These are phyloP conservation scores for Ecdyonurus torrentis DNA, from an alignment of 2,888 invertebrate species.

Conservation along the genomic window DNA sequence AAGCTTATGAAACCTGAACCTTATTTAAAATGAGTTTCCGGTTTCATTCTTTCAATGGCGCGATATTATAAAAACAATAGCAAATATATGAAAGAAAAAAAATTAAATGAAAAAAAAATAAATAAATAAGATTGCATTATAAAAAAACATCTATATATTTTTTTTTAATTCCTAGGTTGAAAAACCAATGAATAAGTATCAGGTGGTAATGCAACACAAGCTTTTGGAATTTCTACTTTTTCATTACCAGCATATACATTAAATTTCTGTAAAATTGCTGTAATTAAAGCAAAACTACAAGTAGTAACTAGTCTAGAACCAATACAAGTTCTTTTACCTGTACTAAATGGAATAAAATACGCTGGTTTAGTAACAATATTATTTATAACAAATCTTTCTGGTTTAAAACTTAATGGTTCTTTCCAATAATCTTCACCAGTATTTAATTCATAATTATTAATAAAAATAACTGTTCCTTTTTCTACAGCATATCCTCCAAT, in stretches of 20 bases:
- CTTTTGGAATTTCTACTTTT: constrained; percentile 35
- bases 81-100: too few species aligned
- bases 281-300: constrained; percentile 54
- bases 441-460: constrained; percentile 71
- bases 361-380: constrained; percentile 37
- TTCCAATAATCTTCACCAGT: constrained; percentile 55
- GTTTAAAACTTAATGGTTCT: constrained; percentile 51
- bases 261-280: constrained; percentile 53
- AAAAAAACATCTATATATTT: not conserved
- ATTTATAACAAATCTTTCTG: constrained; percentile 49
- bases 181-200: constrained; percentile 42
- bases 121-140: too few species aligned
- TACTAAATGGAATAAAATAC: constrained; percentile 71
- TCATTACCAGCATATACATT: constrained; percentile 37
- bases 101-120: too few species aligned
- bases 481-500: constrained; percentile 51
- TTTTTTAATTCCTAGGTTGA: not conserved
- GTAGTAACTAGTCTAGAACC: constrained; percentile 62
- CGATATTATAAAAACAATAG: too few species aligned
- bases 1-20: too few species aligned
- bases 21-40: too few species aligned
- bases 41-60: too few species aligned
- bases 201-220: constrained; percentile 57
- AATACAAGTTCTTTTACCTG: constrained; percentile 72
- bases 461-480: constrained; percentile 63